Conservation (phyloP, 1,140 invertebrate species). For the Brevipalpus yothersi region DNA sequence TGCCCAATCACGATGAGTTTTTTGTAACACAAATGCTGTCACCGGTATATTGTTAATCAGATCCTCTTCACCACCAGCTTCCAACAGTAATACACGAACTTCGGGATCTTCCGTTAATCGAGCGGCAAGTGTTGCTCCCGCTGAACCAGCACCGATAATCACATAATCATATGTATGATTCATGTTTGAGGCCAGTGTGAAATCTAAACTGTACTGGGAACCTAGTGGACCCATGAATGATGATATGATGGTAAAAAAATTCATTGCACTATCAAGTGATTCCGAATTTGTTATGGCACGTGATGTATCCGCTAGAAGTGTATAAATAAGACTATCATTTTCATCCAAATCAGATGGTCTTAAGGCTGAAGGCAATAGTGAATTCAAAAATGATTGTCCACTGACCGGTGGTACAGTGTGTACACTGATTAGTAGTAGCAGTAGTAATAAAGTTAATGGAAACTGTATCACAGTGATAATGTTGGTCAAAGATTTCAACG, state of each 20-base stretch:
- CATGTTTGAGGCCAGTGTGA: background rate
- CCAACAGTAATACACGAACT: slow-evolving; percentile 31
- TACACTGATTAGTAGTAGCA: no score
- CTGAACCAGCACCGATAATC: slow-evolving; percentile 13
- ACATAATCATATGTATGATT: slow-evolving; percentile 10
- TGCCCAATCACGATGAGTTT: slow-evolving; percentile 60
- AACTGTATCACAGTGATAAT: no score
- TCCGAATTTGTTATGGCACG: background rate
- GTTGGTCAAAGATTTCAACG: no score
- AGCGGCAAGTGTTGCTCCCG: slow-evolving; percentile 11
- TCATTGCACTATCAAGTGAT: background rate
- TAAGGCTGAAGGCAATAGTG: no score
- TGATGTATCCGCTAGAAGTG: background rate
- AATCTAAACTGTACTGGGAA: background rate
- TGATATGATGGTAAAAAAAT: background rate
- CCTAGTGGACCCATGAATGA: background rate
- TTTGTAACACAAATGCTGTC: slow-evolving; percentile 41
- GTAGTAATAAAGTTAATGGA: no score
- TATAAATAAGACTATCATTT: no score
- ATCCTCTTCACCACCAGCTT: slow-evolving; percentile 38
- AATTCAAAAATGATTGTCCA: no score
- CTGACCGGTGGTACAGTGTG: no score
- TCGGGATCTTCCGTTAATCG: slow-evolving; percentile 8
- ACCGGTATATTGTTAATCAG: slow-evolving; percentile 47
- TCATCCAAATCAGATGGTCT: no score